phyloP scores from a whole-genome alignment of 2,113 vertebrate species.

The Aix galericulata region DNA sequence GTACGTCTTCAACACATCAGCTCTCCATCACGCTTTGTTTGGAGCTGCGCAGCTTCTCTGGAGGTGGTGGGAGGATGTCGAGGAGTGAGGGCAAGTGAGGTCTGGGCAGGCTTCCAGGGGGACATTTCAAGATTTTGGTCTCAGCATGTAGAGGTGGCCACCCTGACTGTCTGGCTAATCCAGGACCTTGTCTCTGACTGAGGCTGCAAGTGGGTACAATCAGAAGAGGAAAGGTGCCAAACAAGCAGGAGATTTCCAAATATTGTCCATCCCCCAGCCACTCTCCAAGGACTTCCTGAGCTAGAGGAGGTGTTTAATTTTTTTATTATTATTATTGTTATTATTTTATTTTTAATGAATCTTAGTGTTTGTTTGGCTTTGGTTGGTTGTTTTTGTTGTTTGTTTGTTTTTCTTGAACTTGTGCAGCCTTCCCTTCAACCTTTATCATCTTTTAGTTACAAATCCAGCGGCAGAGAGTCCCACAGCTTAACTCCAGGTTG shows the following conservation, averaged over 20 bases:
- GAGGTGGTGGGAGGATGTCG: not conserved
- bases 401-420: not conserved
- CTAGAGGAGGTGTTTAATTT: not conserved
- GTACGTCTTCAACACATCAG: not conserved
- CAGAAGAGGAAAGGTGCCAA: not conserved
- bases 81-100: not conserved
- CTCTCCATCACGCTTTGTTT: not conserved
- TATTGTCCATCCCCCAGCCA: not conserved
- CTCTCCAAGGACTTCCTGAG: not conserved
- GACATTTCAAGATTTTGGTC: not conserved
- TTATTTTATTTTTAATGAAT: not conserved
- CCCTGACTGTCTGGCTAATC: rapidly evolving
- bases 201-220: not conserved
- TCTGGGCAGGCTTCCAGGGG: rapidly evolving
- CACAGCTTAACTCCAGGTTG: not conserved
- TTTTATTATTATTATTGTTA: not conserved
- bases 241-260: not conserved
- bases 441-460: not conserved
- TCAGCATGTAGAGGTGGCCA: not conserved
- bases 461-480: not conserved
- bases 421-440: not conserved
- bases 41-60: not conserved
- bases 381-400: no score
- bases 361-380: not conserved
- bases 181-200: not conserved